Evolutionary conservation across 2,888 invertebrate genomes (phyloP), one percentile per base, ranked within the genome.

Genomic region (Hyles lineata): DNA sequence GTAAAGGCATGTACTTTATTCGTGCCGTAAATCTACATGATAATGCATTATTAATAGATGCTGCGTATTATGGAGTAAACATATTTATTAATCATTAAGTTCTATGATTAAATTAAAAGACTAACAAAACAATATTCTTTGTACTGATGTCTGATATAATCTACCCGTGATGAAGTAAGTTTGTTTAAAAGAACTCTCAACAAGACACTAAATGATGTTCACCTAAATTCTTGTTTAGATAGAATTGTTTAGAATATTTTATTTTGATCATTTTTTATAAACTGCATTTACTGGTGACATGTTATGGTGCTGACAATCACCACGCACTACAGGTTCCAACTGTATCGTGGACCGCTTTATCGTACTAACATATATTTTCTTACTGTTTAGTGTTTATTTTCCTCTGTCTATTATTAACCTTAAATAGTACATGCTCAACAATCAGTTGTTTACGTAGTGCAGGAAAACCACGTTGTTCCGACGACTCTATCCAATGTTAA

Each of bases 401-500:
- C 55, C 55, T 55, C 55, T 55, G 55, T 15, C n/a, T 55, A n/a
- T 55, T n/a, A 55, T 55, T 55, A 55, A 55, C 17, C 4, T 43
- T 43, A 35, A 35, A 7, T 11, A 11, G 43, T 43, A 43, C 43
- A 43, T 43, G 43, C 43, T 43, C 2, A 6, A 63, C 19, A 86
- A 88, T 86, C 83, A 86, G 81, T 84, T 87, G 87, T 88, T 88
- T 87, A 86, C 81, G 78, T 78, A 80, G 73, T 76, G 60, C 79
- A 89, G 88, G 88, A 87, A 88, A 87, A 89, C 86, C 82, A 74
- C 78, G 61, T 70, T 70, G 43, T 67, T 50, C 23, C 23, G 35
- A 23, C 50, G 23, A 23, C 15, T 17, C 15, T 23, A 3, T 50
- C 15, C 17, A 67, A 67, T 67, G 50, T 50, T 17, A 17, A 2